Conservation (phyloP, 2,113 vertebrate genomes). For the Eretmochelys imbricata region DNA sequence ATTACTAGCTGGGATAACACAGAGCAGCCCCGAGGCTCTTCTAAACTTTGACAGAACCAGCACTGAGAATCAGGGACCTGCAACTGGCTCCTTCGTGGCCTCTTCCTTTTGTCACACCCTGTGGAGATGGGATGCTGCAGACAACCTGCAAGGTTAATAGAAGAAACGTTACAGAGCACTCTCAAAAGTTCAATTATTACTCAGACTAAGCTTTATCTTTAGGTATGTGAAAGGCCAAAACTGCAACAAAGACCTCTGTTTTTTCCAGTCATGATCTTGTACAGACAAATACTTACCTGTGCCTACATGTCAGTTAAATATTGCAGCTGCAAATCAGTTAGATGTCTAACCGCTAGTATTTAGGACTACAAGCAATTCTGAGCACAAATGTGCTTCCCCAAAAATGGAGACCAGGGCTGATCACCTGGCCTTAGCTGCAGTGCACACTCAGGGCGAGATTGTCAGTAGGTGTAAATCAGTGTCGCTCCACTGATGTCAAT, state of each 20-base stretch:
- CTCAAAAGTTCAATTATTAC: not conserved
- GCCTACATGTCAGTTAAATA: not conserved
- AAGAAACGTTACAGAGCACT: not conserved
- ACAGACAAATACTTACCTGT: not conserved
- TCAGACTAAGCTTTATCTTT: not conserved
- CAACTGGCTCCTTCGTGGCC: not conserved
- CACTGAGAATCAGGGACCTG: not conserved
- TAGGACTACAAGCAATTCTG: not conserved
- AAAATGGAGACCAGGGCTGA: not conserved
- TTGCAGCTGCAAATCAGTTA: not conserved
- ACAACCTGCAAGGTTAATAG: not conserved
- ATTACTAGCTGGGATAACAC: not conserved
- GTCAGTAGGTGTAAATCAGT: not conserved
- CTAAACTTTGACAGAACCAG: not conserved
- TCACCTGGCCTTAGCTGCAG: not conserved
- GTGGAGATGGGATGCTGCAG: not conserved
- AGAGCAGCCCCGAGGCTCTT: not conserved
- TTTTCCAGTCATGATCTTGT: not conserved
- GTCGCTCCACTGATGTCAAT: not conserved
- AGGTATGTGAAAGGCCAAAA: not conserved
- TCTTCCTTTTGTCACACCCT: not conserved
- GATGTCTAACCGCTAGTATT: not conserved
- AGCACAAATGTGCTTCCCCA: not conserved
- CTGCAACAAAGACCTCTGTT: not conserved
- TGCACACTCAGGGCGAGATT: fast-evolving